Percentiles rank a stretch among this genome's conserved stretches.
phyloP scores from a whole-genome alignment of 2,113 vertebrate species.

The Aldabrachelys gigantea region DNA sequence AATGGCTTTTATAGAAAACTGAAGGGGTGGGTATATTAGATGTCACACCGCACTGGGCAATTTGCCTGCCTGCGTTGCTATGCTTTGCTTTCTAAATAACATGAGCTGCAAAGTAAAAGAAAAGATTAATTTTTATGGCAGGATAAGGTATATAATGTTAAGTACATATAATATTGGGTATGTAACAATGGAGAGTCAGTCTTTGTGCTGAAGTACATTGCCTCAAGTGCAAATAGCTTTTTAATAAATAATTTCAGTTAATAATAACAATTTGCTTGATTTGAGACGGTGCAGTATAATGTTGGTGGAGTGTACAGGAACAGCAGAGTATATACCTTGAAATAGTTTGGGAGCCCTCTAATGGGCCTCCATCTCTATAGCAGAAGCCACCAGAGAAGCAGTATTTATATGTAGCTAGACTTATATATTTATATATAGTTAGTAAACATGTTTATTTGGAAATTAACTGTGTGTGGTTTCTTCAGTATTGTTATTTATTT shows the following conservation, averaged over 20 bases:
- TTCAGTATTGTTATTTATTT: too few relatives aligned
- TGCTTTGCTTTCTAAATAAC: conserved; percentile 54
- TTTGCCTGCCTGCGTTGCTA: conserved; percentile 79
- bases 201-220: background rate
- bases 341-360: background rate
- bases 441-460: too few relatives aligned
- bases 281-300: background rate
- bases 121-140: conserved; percentile 45
- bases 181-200: background rate
- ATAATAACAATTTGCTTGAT: background rate
- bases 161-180: background rate
- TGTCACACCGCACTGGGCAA: conserved; percentile 41
- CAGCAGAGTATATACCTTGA: background rate
- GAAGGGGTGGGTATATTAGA: conserved; percentile 57
- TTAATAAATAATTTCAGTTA: background rate
- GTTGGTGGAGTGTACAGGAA: background rate
- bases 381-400: background rate
- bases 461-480: too few relatives aligned
- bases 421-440: too few relatives aligned
- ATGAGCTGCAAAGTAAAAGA: conserved; percentile 17
- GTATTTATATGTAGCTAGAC: too few relatives aligned
- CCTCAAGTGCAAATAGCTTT: background rate
- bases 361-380: background rate
- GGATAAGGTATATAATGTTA: conserved; percentile 15
- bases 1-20: conserved; percentile 76